These are phyloP conservation scores for Chrysina gloriosa DNA, from an alignment of 2,888 invertebrate genomes.

Conservation along the genomic window DNA sequence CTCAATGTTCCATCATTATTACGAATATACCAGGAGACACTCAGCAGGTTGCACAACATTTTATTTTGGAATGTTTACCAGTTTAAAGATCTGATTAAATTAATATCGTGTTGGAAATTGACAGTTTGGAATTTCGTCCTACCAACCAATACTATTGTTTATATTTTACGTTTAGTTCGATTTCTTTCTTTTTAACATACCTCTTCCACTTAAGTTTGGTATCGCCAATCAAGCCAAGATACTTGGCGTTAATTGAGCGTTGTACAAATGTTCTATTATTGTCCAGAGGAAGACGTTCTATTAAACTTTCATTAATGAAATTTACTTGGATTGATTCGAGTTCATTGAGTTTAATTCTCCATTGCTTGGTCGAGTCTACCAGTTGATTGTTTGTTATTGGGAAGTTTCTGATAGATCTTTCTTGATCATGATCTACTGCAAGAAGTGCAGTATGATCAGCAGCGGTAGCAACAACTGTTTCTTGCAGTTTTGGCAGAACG, in stretches of 20 bases:
- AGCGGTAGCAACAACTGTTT: neutral
- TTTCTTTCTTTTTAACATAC: conserved; percentile 9
- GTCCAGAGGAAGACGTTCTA: neutral
- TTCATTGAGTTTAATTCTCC: neutral
- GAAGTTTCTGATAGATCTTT: neutral
- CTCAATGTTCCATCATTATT: neutral
- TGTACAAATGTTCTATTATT: neutral
- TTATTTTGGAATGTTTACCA: conserved; percentile 14
- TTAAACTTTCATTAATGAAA: neutral
- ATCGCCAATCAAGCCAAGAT: too few species aligned
- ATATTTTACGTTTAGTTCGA: too few species aligned
- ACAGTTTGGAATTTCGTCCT: neutral
- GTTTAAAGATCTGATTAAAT: conserved; percentile 3
- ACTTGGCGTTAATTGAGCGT: neutral
- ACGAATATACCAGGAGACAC: neutral
- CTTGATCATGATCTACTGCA: neutral
- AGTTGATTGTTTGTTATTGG: neutral
- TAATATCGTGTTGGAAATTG: conserved; percentile 2
- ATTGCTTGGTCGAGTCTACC: neutral
- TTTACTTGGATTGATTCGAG: neutral
- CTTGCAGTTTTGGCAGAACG: neutral
- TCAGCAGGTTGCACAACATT: neutral
- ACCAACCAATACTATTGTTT: neutral
- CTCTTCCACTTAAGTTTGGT: conserved; percentile 8
- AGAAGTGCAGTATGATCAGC: neutral